Conservation (phyloP, 2,888 invertebrate genomes). For the Eustalomyia histrio region DNA sequence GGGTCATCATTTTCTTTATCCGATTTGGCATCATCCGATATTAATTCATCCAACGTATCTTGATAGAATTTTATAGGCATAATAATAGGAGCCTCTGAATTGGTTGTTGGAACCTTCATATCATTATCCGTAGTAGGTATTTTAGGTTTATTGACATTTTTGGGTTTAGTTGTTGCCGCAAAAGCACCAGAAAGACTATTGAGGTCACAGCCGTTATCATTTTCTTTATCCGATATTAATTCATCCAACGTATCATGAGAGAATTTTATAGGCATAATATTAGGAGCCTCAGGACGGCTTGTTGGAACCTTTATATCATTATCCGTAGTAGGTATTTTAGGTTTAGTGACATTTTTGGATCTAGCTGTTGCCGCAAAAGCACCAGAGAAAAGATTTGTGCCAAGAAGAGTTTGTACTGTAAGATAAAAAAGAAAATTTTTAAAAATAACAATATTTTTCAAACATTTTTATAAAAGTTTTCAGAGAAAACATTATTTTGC, state of each 20-base stretch:
- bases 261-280: slow-evolving; percentile 86
- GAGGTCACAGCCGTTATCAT: slow-evolving; percentile 74
- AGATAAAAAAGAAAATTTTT: slow-evolving; percentile 19
- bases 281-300: slow-evolving; percentile 80
- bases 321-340: slow-evolving; percentile 82
- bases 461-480: background rate
- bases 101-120: slow-evolving; percentile 83
- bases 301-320: slow-evolving; percentile 82
- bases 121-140: slow-evolving; percentile 81
- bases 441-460: background rate
- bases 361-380: slow-evolving; percentile 90
- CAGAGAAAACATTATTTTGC: slow-evolving; percentile 57
- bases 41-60: slow-evolving; percentile 87
- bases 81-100: slow-evolving; percentile 79
- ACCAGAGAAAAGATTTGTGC: slow-evolving; percentile 96
- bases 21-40: slow-evolving; percentile 73
- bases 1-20: slow-evolving; percentile 74
- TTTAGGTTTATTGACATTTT: too few relatives aligned
- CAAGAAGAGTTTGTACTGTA: slow-evolving; percentile 89
- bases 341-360: too few relatives aligned
- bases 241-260: slow-evolving; percentile 94
- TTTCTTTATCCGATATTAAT: slow-evolving; percentile 76
- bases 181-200: slow-evolving; percentile 87
- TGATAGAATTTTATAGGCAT: slow-evolving; percentile 91
- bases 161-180: slow-evolving; percentile 86